Conservation (phyloP, 2,888 invertebrate species). For the Ennomos erosarius region DNA sequence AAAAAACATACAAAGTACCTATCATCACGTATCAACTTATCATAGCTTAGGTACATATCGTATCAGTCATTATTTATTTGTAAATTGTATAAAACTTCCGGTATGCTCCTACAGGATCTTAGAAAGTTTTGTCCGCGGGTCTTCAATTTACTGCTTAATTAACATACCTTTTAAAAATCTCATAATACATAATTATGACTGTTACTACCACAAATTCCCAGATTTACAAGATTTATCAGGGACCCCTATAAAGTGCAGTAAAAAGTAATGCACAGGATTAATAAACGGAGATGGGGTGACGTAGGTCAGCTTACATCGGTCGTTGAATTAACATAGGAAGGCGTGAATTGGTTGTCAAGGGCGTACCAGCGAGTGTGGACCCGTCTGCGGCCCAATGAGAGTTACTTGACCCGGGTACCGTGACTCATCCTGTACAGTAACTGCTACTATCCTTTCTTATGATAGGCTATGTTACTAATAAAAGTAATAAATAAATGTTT, state of each 20-base stretch:
- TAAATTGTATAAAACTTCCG: background rate
- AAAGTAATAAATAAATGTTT: too few relatives aligned
- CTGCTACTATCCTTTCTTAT: constrained; percentile 12
- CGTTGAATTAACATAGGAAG: constrained; percentile 18
- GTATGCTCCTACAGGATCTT: too few relatives aligned
- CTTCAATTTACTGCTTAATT: too few relatives aligned
- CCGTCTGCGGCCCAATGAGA: constrained; percentile 31
- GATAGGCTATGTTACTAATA: constrained; percentile 4
- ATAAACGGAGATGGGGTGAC: constrained; percentile 28
- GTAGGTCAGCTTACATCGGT: constrained; percentile 28
- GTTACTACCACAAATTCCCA: background rate
- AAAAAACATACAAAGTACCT: constrained; percentile 15
- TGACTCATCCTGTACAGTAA: constrained; percentile 38
- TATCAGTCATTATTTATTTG: background rate
- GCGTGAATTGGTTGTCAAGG: constrained; percentile 32
- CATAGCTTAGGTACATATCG: too few relatives aligned
- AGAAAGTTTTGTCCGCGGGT: too few relatives aligned
- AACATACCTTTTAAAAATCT: background rate
- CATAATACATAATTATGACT: background rate
- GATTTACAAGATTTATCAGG: background rate
- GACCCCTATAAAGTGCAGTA: constrained; percentile 18
- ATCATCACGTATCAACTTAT: constrained; percentile 3
- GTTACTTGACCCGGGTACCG: constrained; percentile 38
- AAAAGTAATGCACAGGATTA: constrained; percentile 21
- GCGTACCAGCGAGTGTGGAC: constrained; percentile 28